Evolutionary conservation across 1,140 invertebrate species (phyloP), one percentile per base, ranked within the genome.

Genomic region (Carcinoscorpius rotundicauda): DNA sequence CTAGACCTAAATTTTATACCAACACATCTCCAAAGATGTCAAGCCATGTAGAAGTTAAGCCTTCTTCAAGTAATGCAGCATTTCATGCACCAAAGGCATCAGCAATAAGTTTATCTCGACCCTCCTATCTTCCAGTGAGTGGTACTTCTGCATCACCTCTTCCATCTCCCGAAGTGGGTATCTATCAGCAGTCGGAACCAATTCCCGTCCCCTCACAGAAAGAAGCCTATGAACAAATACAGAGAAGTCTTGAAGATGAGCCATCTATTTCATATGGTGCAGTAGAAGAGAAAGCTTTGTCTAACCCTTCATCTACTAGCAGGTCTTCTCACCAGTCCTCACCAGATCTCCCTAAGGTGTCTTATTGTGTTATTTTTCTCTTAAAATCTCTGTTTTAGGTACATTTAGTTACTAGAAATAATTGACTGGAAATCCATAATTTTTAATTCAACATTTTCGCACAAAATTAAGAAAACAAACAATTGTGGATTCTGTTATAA

Each of bases 141-240:
- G 56, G n/a, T 11, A 11, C 56, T 11, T 29, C 56, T 57, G 48
- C 10, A 5, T 11, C n/a, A 57, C 29, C 29, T 29, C 29, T 29
- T 29, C 29, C 29, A 29, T 29, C 29, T 29, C 29, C 29, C 29
- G 56, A 11, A 4, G 10, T 11, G 9, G n/a, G 10, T 11, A 11
- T 29, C 5, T 57, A 57, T 57, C 56, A 10, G 48, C 56, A 11
- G 10, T 56, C 67, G 4, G 68, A 69, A 49, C 69, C 71, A n/a
- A 58, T 71, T 5, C 71, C 71, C n/a, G 69, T 69, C 53, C 71
- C 71, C 6, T 65, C 66, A 6, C 72, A 72, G 11, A 69, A 65
- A 49, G 65, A 68, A 11, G 68, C 69, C 48, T 72, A 66, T 56
- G 67, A 69, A 11, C 64, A 68, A 53, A 72, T 72, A 8, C 67